Percentiles rank a stretch among this genome's conserved stretches.
phyloP scores from a whole-genome alignment of 1,140 invertebrate genomes.

The Fopius arisanus region DNA sequence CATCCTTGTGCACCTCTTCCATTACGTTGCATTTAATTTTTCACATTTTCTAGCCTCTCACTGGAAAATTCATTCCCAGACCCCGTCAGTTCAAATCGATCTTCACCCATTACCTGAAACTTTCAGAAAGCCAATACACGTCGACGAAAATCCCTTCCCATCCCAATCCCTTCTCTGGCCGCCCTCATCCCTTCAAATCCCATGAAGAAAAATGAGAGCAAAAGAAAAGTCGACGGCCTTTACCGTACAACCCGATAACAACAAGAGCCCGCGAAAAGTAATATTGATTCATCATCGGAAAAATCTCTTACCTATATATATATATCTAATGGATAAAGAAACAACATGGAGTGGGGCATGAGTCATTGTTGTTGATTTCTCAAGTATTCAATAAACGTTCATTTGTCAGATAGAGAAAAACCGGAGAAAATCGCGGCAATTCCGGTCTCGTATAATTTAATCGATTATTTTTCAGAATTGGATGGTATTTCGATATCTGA shows the following conservation, averaged over 20 bases:
- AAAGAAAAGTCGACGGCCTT: neutral
- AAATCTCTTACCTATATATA: neutral
- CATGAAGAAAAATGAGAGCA: neutral
- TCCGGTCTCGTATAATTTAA: neutral
- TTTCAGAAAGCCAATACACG: neutral
- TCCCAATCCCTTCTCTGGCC: neutral
- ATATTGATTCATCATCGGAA: neutral
- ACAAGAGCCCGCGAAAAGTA: neutral
- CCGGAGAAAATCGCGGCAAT: neutral
- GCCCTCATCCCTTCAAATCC: neutral
- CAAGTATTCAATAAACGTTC: neutral
- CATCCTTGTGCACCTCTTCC: too few relatives aligned
- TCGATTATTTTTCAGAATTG: neutral
- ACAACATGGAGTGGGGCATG: neutral
- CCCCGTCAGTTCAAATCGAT: neutral
- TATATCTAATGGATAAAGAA: neutral
- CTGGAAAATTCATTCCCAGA: too few relatives aligned
- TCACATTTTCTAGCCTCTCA: too few relatives aligned
- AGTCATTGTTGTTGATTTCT: neutral
- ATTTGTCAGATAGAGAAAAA: conserved; percentile 2
- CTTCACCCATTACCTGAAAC: neutral
- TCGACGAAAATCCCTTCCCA: neutral
- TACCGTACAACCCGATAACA: neutral
- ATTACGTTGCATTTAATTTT: too few relatives aligned
- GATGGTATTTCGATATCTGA: neutral